Evolutionary conservation across 1,140 invertebrate genomes (phyloP).

Genomic region (Formica exsecta): DNA sequence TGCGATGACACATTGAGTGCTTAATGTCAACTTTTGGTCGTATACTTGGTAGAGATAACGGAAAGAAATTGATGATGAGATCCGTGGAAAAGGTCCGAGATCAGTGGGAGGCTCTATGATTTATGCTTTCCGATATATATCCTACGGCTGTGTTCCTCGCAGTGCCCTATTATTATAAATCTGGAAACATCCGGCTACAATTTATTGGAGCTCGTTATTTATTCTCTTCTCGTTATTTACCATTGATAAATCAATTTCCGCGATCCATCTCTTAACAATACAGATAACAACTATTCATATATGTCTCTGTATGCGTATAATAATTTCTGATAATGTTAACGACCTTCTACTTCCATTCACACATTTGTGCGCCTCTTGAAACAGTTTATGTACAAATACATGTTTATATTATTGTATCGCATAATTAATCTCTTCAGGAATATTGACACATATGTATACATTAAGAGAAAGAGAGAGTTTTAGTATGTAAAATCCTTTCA

Average conservation of each 20-base stretch:
- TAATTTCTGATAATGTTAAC: not conserved
- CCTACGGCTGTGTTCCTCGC: not conserved
- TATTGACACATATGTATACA: too few relatives aligned
- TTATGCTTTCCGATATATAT: constrained; percentile 48
- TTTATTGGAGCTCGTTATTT: constrained; percentile 20
- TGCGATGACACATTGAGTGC: constrained; percentile 27
- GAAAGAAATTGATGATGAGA: constrained; percentile 49
- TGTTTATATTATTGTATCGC: not conserved
- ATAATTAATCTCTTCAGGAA: not conserved
- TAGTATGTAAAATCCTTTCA: too few relatives aligned
- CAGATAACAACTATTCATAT: not conserved
- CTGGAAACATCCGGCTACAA: constrained; percentile 17
- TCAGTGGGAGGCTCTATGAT: constrained; percentile 34
- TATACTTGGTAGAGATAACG: constrained; percentile 47
- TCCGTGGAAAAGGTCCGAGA: constrained; percentile 49
- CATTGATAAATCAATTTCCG: constrained; percentile 8
- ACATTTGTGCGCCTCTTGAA: not conserved
- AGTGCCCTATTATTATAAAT: constrained; percentile 52
- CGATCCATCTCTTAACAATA: not conserved
- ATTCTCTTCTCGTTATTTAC: constrained; percentile 27
- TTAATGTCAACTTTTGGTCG: constrained; percentile 44
- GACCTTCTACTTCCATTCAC: not conserved
- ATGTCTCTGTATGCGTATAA: too few relatives aligned
- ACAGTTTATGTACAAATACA: not conserved
- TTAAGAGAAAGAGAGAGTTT: too few relatives aligned